Base-by-base conservation (phyloP, 1,140 invertebrate species). In the Macrocentrus cingulum region DNA sequence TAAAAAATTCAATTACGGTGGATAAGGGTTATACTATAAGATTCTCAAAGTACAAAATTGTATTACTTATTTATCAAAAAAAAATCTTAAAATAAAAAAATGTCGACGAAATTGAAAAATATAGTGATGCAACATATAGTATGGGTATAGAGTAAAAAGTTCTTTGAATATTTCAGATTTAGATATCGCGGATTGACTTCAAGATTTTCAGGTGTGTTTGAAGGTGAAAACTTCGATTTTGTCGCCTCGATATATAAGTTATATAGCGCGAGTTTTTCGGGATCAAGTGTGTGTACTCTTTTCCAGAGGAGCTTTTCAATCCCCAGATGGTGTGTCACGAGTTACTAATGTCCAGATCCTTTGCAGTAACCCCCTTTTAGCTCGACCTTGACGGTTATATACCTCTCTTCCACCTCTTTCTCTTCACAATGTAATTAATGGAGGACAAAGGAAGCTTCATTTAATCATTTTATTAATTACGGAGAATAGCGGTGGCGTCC, bases 391-490 rank as follows among this genome's bases (percentile, higher is more conserved):
- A 19, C 16, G 2, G 36, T 23, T 45, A 8, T 46, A 36, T 2
- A 37, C 42, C 44, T 11, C 41, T 23, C 18, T 34, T 25, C 25
- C 16, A 20, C 19, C 42, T 49, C 25, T 29, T 39, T 39, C 20
- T 7, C 8, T 19, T 41, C 22, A 57, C 36, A n/a, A 8, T 19
- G 60, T 65, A 60, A 65, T 65, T 65, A 62, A 65, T 65, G 63
- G 51, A 54, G 42, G 54, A 57, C 54, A 52, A 58, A 55, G 60
- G 55, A 51, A 60, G 60, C 60, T 62, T 60, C 63, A 60, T 65
- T 65, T 65, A 65, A 65, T 65, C 63, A 65, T 65, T 65, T 65
- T 65, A 65, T 65, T 65, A 65, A 65, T 65, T 65, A 65, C 63
- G 57, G 16, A 57, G 63, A 37, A 61, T 52, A 55, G 46, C 53